Conservation (phyloP, 2,113 vertebrate genomes). For the Zosterops hypoxanthus region DNA sequence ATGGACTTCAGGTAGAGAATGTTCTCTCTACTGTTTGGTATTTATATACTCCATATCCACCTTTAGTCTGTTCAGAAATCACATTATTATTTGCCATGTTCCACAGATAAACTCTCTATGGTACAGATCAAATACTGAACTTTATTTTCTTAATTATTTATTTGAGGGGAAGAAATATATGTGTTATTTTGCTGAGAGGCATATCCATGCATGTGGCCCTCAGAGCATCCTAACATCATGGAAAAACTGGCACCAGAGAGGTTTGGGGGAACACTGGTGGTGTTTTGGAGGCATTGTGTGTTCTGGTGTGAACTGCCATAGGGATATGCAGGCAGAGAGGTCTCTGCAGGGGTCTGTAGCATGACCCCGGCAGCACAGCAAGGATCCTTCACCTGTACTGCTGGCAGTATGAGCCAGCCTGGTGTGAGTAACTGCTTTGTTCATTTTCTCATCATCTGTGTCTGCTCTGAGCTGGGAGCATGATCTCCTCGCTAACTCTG, state of each 20-base stretch:
- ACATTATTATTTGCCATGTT: background rate
- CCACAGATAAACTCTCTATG: background rate
- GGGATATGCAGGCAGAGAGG: background rate
- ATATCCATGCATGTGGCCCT: background rate
- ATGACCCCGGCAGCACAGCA: background rate
- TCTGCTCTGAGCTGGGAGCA: background rate
- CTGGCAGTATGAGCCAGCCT: background rate
- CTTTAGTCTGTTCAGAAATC: background rate
- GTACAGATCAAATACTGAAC: background rate
- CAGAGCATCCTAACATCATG: background rate
- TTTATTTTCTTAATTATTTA: background rate
- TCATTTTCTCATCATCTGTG: background rate
- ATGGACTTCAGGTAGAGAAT: background rate
- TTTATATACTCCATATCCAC: background rate
- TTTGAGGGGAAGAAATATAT: background rate
- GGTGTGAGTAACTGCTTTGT: background rate
- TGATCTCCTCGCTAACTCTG: background rate
- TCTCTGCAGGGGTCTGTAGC: background rate
- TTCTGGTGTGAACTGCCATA: no score
- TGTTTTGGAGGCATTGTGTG: accelerated
- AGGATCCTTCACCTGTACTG: background rate
- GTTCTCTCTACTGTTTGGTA: background rate
- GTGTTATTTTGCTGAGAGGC: background rate
- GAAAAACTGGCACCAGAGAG: background rate
- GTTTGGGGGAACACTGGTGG: background rate